Conservation (phyloP, 92 coral and sea anemone genomes). For the Porites divaricata region DNA sequence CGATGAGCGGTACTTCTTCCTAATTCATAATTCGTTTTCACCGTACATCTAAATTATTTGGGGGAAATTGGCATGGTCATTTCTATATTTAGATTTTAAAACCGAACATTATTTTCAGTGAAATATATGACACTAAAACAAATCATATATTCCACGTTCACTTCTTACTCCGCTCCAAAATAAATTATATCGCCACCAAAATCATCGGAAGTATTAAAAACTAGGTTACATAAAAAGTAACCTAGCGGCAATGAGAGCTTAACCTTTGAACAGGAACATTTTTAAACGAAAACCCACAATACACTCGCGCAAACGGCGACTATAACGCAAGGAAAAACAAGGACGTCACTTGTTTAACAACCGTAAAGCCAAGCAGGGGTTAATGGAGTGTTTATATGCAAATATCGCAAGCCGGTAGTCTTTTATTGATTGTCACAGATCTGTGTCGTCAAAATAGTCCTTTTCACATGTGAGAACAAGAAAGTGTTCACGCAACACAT, state of each 20-base stretch:
- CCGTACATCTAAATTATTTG: no score
- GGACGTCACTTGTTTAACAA: background rate
- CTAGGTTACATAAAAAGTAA: no score
- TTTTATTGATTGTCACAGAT: background rate
- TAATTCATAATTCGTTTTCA: no score
- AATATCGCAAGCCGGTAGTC: background rate
- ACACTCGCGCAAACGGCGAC: background rate
- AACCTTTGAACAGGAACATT: background rate
- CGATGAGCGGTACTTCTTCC: no score
- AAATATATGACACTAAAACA: no score
- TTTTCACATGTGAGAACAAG: conserved; percentile 12
- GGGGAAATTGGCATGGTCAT: no score
- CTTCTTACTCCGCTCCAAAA: no score
- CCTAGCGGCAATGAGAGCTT: background rate
- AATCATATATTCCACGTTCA: no score
- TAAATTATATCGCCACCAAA: no score
- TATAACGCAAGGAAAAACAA: background rate
- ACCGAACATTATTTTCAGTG: no score
- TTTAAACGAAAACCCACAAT: background rate
- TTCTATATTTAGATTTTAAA: no score
- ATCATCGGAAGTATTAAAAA: no score
- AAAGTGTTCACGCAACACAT: conserved; percentile 34
- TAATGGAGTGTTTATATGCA: conserved; percentile 14
- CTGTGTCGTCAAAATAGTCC: background rate
- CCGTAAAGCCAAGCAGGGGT: background rate